Base-by-base conservation (phyloP, 2,797 vertebrate species). In the Halcyon leucocephala region DNA sequence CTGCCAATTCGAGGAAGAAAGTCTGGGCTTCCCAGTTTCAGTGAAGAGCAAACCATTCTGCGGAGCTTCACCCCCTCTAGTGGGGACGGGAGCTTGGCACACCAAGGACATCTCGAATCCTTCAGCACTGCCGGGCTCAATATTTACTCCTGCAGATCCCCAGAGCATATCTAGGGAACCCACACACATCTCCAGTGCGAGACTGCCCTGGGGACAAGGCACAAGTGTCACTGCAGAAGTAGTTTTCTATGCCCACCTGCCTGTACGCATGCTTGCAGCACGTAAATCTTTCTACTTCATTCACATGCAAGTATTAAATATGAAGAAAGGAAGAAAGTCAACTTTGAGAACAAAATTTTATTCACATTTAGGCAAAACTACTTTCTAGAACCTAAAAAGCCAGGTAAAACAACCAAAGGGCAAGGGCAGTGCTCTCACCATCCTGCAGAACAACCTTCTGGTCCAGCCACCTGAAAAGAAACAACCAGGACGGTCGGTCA, bases 41-140 rank as follows among this genome's bases (percentile, higher is more conserved):
- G 4, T 1, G 21, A 35, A 72, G 41, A 55, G 26, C 24, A 37
- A 11, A 26, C 8, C 35, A 7, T 93, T 90, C 61, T 3, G 14
- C 0, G 39, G 93, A 80, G 52, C 84, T 69, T 49, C 71, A 16
- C 92, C 60, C 97, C 97, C 95, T 95, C 97, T 97, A 92, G 95
- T 70, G 97, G 97, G 52, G 51, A 20, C 1, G 18, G 29, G 62
- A 39, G 84, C 72, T 44, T 37, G 28, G 77, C 85, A 92, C 67
- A 28, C 4, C 0, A 12, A 39, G 20, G 37, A 39, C 37, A 39
- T 82, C 61, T 48, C 57, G 2, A 39, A 46, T 4, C 35, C 64
- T 52, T 20, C 55, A 48, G 48, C 18, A 5, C 16, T 11, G 52
- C 71, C 0, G 26, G 64, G 42, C 4, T n/a, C 26, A 5, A 33